Percentiles rank a stretch among this genome's conserved stretches.
phyloP scores from a whole-genome alignment of 2,888 invertebrate species.

The Metellina segmentata region DNA sequence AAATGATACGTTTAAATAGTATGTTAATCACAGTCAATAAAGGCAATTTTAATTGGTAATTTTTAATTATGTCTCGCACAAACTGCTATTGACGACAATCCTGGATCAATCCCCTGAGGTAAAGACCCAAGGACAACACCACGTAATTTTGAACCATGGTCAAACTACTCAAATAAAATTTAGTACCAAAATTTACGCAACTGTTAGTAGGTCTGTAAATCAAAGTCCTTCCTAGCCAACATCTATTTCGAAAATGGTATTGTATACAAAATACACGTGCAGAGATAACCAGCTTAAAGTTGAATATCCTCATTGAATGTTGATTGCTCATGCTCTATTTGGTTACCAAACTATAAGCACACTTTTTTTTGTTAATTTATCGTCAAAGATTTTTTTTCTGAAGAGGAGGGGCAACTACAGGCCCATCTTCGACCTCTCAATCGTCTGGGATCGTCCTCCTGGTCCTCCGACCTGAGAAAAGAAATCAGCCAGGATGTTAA shows the following conservation, averaged over 20 bases:
- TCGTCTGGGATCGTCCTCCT: slow-evolving; percentile 69
- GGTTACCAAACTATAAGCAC: not conserved
- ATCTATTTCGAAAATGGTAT: not conserved
- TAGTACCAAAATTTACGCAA: no score
- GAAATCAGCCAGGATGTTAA: no score
- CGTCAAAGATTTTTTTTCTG: not conserved
- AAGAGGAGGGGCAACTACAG: not conserved
- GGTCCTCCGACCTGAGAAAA: slow-evolving; percentile 68
- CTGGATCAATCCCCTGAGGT: no score
- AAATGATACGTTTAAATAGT: no score
- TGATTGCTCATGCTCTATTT: not conserved
- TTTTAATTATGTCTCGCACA: no score
- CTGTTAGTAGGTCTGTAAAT: not conserved
- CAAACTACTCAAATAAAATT: no score
- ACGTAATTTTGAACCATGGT: no score
- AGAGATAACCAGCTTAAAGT: not conserved
- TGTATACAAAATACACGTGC: not conserved
- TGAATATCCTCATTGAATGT: not conserved
- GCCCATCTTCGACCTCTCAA: slow-evolving; percentile 72
- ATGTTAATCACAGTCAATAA: no score
- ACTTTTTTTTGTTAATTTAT: not conserved
- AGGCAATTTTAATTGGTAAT: no score
- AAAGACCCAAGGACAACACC: no score
- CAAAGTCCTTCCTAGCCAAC: not conserved
- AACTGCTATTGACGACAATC: no score